Evolutionary conservation across 2,113 vertebrate species (phyloP).

Genomic region (Mobula birostris): DNA sequence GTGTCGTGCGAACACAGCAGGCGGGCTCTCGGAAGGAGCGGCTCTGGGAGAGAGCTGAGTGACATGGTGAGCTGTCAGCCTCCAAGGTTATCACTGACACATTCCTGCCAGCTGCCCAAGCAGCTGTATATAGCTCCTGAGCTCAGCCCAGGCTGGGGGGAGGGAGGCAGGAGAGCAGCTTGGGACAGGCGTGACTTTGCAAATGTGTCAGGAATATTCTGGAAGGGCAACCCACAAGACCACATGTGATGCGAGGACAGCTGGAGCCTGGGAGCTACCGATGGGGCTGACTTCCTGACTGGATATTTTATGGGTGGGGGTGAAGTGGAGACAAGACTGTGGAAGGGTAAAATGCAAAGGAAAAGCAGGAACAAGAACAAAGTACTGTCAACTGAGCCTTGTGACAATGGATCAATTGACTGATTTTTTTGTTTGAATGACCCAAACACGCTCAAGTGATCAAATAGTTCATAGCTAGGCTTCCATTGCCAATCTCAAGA

Average conservation of each 20-base stretch:
- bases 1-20: neutral
- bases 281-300: neutral
- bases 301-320: too few species aligned
- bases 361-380: neutral
- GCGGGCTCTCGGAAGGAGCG: neutral
- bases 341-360: neutral
- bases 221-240: conserved; percentile 3
- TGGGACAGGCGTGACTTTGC: conserved; percentile 24
- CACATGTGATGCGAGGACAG: neutral
- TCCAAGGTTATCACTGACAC: conserved; percentile 35
- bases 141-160: neutral
- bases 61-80: conserved; percentile 4
- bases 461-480: neutral
- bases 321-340: neutral
- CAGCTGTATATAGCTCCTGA: conserved; percentile 26
- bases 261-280: neutral
- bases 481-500: too few species aligned
- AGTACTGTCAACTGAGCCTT: neutral
- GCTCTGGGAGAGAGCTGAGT: neutral
- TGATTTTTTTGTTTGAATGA: neutral
- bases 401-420: neutral
- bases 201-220: conserved; percentile 22
- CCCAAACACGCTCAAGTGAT: neutral
- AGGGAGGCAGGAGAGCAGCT: neutral
- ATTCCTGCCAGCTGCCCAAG: conserved; percentile 5